Percentiles rank a stretch among this genome's conserved stretches.
These are phyloP conservation scores for Phoxinus phoxinus DNA, from an alignment of 2,113 vertebrate genomes.

Conservation along the genomic window DNA sequence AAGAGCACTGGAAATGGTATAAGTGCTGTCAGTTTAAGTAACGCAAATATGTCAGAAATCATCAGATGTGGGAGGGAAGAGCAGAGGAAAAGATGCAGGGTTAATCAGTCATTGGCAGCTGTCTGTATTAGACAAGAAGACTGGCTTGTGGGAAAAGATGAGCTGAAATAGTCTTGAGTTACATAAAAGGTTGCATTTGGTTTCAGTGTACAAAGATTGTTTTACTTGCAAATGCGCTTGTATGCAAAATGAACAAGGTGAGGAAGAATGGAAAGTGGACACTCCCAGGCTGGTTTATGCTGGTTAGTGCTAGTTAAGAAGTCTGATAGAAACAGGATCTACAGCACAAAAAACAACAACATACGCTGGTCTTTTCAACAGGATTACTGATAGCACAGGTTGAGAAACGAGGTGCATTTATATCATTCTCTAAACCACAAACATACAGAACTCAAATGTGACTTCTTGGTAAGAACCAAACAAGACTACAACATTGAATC, in stretches of 20 bases:
- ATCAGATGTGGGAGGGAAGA: neutral
- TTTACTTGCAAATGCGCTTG: slow-evolving; percentile 73
- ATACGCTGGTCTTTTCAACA: neutral
- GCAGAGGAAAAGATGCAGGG: neutral
- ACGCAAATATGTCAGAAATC: neutral
- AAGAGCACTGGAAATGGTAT: slow-evolving; percentile 1
- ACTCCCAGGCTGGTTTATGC: neutral
- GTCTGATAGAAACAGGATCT: neutral
- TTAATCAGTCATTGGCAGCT: neutral
- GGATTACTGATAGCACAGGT: neutral
- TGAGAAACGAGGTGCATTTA: neutral
- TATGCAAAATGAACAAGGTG: slow-evolving; percentile 58
- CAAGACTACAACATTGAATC: neutral
- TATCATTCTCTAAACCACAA: neutral
- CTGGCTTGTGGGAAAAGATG: slow-evolving; percentile 12
- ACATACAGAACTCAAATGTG: neutral
- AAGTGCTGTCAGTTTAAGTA: slow-evolving; percentile 21
- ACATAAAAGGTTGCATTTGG: slow-evolving; percentile 43
- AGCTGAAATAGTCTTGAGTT: slow-evolving; percentile 23
- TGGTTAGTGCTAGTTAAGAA: neutral
- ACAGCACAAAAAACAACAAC: neutral
- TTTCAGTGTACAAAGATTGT: slow-evolving; percentile 52
- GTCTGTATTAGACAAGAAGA: neutral
- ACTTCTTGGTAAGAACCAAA: neutral
- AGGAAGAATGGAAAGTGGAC: slow-evolving; percentile 18